These are phyloP conservation scores for Zosterops lateralis DNA, from an alignment of 2,113 vertebrate genomes.

Conservation along the genomic window DNA sequence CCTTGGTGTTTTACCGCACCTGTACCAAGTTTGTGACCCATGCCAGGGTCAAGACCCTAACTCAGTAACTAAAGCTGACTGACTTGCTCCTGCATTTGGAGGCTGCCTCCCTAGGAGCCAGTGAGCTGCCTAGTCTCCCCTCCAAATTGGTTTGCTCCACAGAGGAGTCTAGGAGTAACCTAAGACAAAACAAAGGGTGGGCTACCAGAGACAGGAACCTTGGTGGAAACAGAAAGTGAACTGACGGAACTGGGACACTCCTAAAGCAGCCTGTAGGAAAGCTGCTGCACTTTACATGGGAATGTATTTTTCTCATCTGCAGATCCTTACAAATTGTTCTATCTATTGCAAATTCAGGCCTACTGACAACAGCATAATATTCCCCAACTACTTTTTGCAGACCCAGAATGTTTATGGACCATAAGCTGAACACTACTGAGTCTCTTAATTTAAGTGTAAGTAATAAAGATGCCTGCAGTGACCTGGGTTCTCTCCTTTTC, in stretches of 20 bases:
- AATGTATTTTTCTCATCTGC: neutral
- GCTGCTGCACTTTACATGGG: neutral
- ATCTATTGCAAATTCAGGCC: neutral
- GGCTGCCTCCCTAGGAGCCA: neutral
- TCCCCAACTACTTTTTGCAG: neutral
- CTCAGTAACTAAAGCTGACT: neutral
- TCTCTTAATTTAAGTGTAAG: neutral
- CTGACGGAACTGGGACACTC: neutral
- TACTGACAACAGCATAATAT: neutral
- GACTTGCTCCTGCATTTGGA: neutral
- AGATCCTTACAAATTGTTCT: neutral
- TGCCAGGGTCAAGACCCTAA: neutral
- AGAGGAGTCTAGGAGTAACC: neutral
- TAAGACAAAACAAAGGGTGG: neutral
- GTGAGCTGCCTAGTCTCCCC: neutral
- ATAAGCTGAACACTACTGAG: neutral
- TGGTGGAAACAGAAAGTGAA: neutral
- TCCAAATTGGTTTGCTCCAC: neutral
- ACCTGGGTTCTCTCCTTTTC: neutral
- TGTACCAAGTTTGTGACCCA: neutral
- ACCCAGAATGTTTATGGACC: neutral
- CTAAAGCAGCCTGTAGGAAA: neutral
- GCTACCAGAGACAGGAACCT: neutral
- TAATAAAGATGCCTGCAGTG: neutral
- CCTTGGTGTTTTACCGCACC: neutral